These are phyloP conservation scores for Sturmia bella DNA, from an alignment of 2,888 invertebrate genomes.

Conservation along the genomic window DNA sequence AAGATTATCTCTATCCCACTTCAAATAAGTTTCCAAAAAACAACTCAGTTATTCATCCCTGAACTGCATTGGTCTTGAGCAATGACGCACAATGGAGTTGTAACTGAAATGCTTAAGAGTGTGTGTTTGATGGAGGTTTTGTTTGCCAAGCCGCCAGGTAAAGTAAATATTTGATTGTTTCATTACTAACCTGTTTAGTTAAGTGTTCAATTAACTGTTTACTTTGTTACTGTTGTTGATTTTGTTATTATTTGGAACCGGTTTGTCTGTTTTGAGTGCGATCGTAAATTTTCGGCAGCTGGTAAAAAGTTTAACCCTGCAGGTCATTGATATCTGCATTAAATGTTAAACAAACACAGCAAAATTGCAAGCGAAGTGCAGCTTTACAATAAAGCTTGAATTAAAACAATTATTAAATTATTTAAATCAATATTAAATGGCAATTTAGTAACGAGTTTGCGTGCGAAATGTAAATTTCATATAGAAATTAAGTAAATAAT, in stretches of 20 bases:
- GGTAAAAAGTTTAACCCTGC: background rate
- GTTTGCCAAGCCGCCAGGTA: background rate
- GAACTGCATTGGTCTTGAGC: too few relatives aligned
- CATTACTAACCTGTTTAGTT: conserved; percentile 18
- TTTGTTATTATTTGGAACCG: background rate
- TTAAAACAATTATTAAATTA: conserved; percentile 45
- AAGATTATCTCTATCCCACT: too few relatives aligned
- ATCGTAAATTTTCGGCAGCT: conserved; percentile 3
- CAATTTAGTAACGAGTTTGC: conserved; percentile 19
- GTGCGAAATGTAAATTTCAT: conserved; percentile 26
- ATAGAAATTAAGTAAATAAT: background rate
- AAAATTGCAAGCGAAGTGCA: background rate
- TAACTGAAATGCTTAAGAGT: too few relatives aligned
- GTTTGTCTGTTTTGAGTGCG: background rate
- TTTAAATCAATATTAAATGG: conserved; percentile 47
- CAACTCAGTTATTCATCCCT: too few relatives aligned
- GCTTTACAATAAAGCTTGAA: background rate
- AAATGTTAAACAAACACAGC: conserved; percentile 13
- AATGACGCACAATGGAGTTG: too few relatives aligned
- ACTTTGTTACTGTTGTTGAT: background rate
- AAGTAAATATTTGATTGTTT: conserved; percentile 18
- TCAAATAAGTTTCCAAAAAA: too few relatives aligned
- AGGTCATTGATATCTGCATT: conserved; percentile 1
- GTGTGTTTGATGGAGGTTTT: too few relatives aligned
- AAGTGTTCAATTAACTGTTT: conserved; percentile 13